phyloP scores from a whole-genome alignment of 2,888 invertebrate genomes.

The Brachypalpus laphriformis region DNA sequence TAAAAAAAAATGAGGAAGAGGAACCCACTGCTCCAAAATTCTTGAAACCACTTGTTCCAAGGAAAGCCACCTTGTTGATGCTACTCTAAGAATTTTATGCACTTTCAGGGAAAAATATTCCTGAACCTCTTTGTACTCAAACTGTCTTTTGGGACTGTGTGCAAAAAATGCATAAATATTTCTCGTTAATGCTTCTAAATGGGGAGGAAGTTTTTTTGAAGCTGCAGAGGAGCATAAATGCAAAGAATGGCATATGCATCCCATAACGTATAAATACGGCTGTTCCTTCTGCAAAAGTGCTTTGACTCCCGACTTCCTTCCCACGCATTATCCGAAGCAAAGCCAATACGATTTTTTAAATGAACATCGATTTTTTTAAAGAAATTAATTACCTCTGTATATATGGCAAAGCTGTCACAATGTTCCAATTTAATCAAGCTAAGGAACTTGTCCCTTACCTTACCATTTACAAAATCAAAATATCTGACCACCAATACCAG shows the following conservation, averaged over 20 bases:
- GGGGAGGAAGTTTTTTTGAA: constrained; percentile 74
- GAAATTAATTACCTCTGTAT: constrained; percentile 18
- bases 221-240: constrained; percentile 76
- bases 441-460: constrained; percentile 46
- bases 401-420: constrained; percentile 36
- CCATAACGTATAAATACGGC: neutral
- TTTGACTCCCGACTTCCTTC: constrained; percentile 73
- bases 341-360: constrained; percentile 75
- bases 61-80: constrained; percentile 78
- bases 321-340: constrained; percentile 77
- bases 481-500: constrained; percentile 45
- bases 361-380: constrained; percentile 37
- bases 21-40: constrained; percentile 30
- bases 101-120: constrained; percentile 75
- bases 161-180: constrained; percentile 76
- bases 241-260: constrained; percentile 75
- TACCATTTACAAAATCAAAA: constrained; percentile 22
- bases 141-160: constrained; percentile 76
- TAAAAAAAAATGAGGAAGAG: constrained; percentile 14
- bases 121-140: constrained; percentile 76
- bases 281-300: constrained; percentile 65
- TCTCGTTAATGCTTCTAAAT: constrained; percentile 75
- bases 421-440: neutral
- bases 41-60: constrained; percentile 24
- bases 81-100: constrained; percentile 76